phyloP scores from a whole-genome alignment of 2,888 invertebrate genomes.

The Timema podura region DNA sequence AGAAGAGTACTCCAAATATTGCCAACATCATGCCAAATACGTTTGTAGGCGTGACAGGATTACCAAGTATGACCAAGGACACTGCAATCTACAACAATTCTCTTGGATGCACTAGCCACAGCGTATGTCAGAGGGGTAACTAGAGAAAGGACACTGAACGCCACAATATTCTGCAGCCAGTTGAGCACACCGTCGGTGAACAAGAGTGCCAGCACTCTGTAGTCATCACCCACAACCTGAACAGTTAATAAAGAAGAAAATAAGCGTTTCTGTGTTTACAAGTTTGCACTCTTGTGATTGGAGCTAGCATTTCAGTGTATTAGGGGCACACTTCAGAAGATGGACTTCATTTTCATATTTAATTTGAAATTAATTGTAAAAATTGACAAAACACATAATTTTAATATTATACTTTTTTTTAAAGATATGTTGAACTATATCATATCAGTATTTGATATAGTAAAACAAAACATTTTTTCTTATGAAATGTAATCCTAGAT shows the following conservation, averaged over 20 bases:
- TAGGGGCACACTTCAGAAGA: no score
- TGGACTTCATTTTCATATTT: no score
- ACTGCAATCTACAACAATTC: slow-evolving; percentile 87
- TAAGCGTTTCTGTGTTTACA: no score
- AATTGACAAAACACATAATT: no score
- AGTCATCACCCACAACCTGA: slow-evolving; percentile 43
- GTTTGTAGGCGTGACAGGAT: slow-evolving; percentile 86
- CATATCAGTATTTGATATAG: neutral
- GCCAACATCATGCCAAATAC: slow-evolving; percentile 88
- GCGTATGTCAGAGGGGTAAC: slow-evolving; percentile 95
- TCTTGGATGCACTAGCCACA: slow-evolving; percentile 91
- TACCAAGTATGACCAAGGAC: slow-evolving; percentile 80
- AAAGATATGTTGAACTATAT: neutral
- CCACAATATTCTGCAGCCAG: slow-evolving; percentile 93
- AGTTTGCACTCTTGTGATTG: no score
- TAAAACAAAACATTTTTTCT: neutral
- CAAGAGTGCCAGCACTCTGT: slow-evolving; percentile 57
- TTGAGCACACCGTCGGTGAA: slow-evolving; percentile 80
- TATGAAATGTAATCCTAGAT: neutral
- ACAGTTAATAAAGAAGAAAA: no score
- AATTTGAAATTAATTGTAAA: no score
- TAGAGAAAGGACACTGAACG: slow-evolving; percentile 86
- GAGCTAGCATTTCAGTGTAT: no score
- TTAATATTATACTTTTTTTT: no score
- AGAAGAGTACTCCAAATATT: slow-evolving; percentile 81